Conservation (phyloP, 2,113 vertebrate species). For the Callionymus lyra region DNA sequence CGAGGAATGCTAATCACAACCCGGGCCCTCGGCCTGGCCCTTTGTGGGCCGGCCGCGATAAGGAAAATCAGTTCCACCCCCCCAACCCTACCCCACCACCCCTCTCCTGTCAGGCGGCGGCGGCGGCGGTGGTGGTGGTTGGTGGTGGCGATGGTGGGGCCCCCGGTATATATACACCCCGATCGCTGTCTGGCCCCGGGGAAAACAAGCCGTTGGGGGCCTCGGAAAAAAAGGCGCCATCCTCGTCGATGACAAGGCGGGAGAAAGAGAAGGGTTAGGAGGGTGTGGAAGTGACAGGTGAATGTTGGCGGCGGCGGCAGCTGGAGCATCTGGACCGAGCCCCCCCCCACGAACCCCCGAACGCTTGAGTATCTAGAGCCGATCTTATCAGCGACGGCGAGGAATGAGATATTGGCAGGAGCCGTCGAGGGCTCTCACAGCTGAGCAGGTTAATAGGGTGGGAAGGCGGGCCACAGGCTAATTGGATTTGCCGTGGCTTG, state of each 20-base stretch:
- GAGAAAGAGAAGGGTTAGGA: constrained; percentile 5
- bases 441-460: constrained; percentile 94
- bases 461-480: constrained; percentile 87
- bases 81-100: no score
- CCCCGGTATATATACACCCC: no score
- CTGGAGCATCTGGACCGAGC: constrained; percentile 76
- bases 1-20: constrained; percentile 95
- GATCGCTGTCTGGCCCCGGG: constrained; percentile 75
- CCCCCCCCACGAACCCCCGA: no score
- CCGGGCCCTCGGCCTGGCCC: constrained; percentile 80
- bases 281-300: constrained; percentile 50
- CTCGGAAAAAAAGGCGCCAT: no score
- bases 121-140: no score
- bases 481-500: constrained; percentile 95
- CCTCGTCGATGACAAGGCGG: constrained; percentile 68
- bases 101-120: constrained; percentile 74
- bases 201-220: constrained; percentile 69
- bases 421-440: constrained; percentile 80
- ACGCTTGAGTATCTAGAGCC: constrained; percentile 84
- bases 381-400: constrained; percentile 87
- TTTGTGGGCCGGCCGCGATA: constrained; percentile 96
- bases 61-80: constrained; percentile 90
- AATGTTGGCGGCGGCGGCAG: constrained; percentile 58
- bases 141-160: no score
- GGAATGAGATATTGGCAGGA: constrained; percentile 98